phyloP scores from a whole-genome alignment of 2,797 vertebrate genomes.

The Takifugu ocellatus region DNA sequence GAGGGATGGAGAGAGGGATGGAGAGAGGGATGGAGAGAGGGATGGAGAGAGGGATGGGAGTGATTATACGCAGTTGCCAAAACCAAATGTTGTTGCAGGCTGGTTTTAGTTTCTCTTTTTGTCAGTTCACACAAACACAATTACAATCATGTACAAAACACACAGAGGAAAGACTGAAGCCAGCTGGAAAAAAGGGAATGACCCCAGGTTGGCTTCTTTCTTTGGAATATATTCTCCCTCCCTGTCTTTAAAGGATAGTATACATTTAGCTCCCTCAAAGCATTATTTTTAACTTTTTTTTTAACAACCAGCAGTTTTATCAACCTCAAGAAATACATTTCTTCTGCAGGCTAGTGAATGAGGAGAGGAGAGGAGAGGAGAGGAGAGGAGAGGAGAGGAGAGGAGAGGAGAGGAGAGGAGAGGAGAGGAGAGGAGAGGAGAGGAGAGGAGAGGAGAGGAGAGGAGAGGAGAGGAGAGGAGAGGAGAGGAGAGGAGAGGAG shows the following conservation, averaged over 20 bases:
- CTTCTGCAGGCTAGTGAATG: constrained; percentile 52
- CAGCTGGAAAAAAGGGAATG: constrained; percentile 38
- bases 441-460: neutral
- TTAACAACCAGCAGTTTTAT: constrained; percentile 1
- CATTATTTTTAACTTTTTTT: constrained; percentile 34
- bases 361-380: constrained; percentile 50
- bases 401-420: constrained; percentile 12
- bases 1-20: no score
- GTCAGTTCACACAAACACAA: constrained; percentile 6
- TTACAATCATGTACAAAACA: constrained; percentile 3
- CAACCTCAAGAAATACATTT: constrained; percentile 25
- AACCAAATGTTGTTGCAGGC: no score
- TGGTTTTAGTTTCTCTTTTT: no score
- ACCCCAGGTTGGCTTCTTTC: constrained; percentile 46
- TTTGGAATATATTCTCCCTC: constrained; percentile 5
- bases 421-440: constrained; percentile 20
- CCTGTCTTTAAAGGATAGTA: constrained; percentile 11
- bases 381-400: constrained; percentile 3
- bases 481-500: neutral
- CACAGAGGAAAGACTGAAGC: constrained; percentile 32
- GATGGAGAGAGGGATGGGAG: no score
- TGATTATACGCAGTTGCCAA: no score
- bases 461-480: no score
- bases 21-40: no score
- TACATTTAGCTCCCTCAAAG: constrained; percentile 63